Evolutionary conservation across 2,113 vertebrate species (phyloP).

Genomic region (Trogon melanurus): DNA sequence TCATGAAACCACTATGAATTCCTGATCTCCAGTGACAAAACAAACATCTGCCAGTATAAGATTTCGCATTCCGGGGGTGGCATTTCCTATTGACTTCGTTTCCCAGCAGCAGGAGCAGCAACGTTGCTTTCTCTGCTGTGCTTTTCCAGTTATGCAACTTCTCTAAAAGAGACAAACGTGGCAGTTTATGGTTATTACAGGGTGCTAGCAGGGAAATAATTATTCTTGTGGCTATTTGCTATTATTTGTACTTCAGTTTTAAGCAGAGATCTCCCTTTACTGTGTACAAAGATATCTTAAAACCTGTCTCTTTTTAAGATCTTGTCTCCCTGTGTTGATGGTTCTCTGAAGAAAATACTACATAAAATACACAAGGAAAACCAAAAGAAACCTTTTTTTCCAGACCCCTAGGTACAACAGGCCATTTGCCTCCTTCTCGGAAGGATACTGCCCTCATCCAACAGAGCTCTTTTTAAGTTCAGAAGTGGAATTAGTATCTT

Average conservation of each 20-base stretch:
- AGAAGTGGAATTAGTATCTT: neutral
- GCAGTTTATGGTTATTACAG: neutral
- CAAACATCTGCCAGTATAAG: neutral
- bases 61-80: fast-evolving
- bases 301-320: neutral
- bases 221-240: neutral
- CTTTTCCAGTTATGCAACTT: neutral
- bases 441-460: neutral
- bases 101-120: fast-evolving
- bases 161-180: neutral
- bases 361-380: neutral
- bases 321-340: too few species aligned
- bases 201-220: fast-evolving
- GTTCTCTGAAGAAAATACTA: neutral
- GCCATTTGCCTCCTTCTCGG: neutral
- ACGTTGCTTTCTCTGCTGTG: fast-evolving
- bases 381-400: neutral
- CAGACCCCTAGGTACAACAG: neutral
- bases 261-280: neutral
- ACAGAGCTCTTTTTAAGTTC: fast-evolving
- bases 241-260: neutral
- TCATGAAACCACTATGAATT: neutral
- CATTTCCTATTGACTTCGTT: neutral
- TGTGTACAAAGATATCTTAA: neutral
- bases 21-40: fast-evolving